Conservation (phyloP, 1,140 invertebrate species). For the Magallana gigas region DNA sequence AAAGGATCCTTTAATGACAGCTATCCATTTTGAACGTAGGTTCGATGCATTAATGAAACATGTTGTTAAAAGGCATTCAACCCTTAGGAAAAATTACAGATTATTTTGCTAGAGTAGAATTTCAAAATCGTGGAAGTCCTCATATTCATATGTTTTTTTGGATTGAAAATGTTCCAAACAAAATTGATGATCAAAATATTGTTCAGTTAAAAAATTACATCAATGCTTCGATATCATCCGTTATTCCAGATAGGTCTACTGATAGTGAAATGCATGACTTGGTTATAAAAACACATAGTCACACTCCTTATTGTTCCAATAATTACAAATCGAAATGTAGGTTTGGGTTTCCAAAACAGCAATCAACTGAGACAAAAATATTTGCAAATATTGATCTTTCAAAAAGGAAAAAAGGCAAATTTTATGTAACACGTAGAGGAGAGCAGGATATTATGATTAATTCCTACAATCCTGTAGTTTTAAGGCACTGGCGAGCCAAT, state of each 20-base stretch:
- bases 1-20: slow-evolving; percentile 50
- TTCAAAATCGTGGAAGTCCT: slow-evolving; percentile 75
- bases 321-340: slow-evolving; percentile 54
- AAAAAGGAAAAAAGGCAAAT: slow-evolving; percentile 47
- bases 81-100: neutral
- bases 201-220: slow-evolving; percentile 45
- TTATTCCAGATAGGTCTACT: slow-evolving; percentile 29
- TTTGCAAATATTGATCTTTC: slow-evolving; percentile 42
- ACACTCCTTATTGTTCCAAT: slow-evolving; percentile 59
- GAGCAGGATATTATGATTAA: slow-evolving; percentile 49
- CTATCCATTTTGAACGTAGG: slow-evolving; percentile 56
- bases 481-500: slow-evolving; percentile 60
- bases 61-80: slow-evolving; percentile 43
- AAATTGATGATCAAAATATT: neutral
- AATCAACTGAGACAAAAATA: slow-evolving; percentile 43
- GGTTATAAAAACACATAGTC: slow-evolving; percentile 54
- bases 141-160: slow-evolving; percentile 79
- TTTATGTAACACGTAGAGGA: slow-evolving; percentile 53
- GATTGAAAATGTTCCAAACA: slow-evolving; percentile 73
- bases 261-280: slow-evolving; percentile 40
- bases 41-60: slow-evolving; percentile 55
- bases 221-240: slow-evolving; percentile 56
- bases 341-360: slow-evolving; percentile 59
- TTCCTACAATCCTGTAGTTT: slow-evolving; percentile 56
- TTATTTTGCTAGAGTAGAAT: slow-evolving; percentile 45